These are phyloP conservation scores for Euphydryas editha DNA, from an alignment of 2,888 invertebrate genomes.

Conservation along the genomic window DNA sequence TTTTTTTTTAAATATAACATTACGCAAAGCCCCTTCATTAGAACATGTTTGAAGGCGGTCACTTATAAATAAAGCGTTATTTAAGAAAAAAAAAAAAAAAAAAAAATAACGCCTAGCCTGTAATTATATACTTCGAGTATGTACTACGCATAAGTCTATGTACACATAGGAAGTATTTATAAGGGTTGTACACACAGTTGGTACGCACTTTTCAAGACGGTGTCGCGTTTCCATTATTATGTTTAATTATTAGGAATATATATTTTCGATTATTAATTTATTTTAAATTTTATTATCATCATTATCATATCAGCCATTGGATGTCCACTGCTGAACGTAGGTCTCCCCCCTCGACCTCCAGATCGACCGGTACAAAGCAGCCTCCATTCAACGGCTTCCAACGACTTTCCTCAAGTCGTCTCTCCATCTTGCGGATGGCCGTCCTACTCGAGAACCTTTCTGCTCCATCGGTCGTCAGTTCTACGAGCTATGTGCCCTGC, in stretches of 20 bases:
- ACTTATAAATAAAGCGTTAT: constrained; percentile 26
- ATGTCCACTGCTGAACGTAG: too few species aligned
- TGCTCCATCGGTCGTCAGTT: too few species aligned
- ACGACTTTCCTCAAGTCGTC: too few species aligned
- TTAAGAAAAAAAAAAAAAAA: constrained; percentile 20
- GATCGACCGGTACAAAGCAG: too few species aligned
- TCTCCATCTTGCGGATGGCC: too few species aligned
- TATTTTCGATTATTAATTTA: too few species aligned
- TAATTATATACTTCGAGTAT: constrained; percentile 30
- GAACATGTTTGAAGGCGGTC: constrained; percentile 32
- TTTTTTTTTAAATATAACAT: constrained; percentile 8
- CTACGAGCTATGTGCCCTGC: too few species aligned
- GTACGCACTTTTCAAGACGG: constrained; percentile 54
- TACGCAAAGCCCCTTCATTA: constrained; percentile 14
- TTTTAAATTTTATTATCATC: background rate
- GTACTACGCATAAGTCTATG: constrained; percentile 12
- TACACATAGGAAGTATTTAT: constrained; percentile 29
- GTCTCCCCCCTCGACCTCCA: too few species aligned
- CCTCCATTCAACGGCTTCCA: too few species aligned
- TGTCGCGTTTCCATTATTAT: constrained; percentile 44
- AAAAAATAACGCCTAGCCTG: constrained; percentile 30
- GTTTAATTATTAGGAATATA: background rate
- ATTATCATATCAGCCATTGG: too few species aligned
- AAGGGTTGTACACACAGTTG: constrained; percentile 44
- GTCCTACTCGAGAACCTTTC: too few species aligned